A percentile compares a stretch with the other conserved stretches of the same genome.
phyloP scores from a whole-genome alignment of 2,888 invertebrate genomes.

The Meiosimyza decipiens region DNA sequence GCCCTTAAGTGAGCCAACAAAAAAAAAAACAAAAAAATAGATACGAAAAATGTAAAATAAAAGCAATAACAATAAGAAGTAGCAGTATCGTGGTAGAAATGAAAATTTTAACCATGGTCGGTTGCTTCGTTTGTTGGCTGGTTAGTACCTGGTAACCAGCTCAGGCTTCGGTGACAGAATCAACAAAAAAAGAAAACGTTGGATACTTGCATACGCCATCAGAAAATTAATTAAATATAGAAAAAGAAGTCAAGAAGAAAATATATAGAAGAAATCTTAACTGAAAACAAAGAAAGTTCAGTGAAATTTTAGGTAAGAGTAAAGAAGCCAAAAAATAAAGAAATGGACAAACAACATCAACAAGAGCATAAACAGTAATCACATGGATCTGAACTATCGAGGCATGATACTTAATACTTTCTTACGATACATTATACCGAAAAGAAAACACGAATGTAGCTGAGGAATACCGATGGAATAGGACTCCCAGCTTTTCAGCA shows the following conservation, averaged over 20 bases:
- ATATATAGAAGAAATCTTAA: not conserved
- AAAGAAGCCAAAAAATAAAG: not conserved
- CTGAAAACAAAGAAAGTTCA: conserved; percentile 12
- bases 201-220: conserved; percentile 17
- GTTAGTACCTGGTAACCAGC: too few relatives aligned
- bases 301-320: conserved; percentile 15
- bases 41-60: not conserved
- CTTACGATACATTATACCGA: too few relatives aligned
- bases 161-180: too few relatives aligned
- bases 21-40: conserved; percentile 3
- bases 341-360: not conserved
- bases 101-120: conserved; percentile 12
- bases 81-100: conserved; percentile 7
- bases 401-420: too few relatives aligned
- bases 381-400: too few relatives aligned
- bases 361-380: not conserved
- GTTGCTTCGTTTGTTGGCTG: not conserved
- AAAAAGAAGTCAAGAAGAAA: conserved; percentile 1
- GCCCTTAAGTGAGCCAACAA: conserved; percentile 19
- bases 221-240: conserved; percentile 32
- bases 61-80: not conserved
- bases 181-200: not conserved
- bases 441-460: too few relatives aligned
- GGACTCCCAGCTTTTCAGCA: too few relatives aligned
- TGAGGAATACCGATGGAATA: too few relatives aligned